Evolutionary conservation across 2,888 invertebrate genomes (phyloP).

Genomic region (Drosophila anomelani): DNA sequence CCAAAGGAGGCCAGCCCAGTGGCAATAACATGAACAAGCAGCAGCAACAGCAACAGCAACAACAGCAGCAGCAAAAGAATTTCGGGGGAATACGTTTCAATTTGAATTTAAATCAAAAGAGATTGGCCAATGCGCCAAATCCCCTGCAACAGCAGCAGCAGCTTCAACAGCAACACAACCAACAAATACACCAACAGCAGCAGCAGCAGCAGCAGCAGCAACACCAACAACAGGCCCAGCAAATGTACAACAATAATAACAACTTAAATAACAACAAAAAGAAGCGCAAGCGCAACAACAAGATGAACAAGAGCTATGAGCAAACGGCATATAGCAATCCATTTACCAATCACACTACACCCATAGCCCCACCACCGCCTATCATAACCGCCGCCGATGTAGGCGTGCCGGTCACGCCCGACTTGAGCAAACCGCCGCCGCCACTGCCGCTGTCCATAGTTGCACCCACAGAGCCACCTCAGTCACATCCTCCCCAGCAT

Average conservation of each 20-base stretch:
- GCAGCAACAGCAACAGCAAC: slow-evolving; percentile 56
- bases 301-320: slow-evolving; percentile 85
- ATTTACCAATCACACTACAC: slow-evolving; percentile 56
- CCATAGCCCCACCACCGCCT: slow-evolving; percentile 54
- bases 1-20: slow-evolving; percentile 42
- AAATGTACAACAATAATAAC: slow-evolving; percentile 54
- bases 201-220: slow-evolving; percentile 17
- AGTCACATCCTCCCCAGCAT: not conserved
- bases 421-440: slow-evolving; percentile 83
- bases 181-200: slow-evolving; percentile 44
- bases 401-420: slow-evolving; percentile 63
- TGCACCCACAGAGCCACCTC: slow-evolving; percentile 17
- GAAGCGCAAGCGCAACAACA: slow-evolving; percentile 90
- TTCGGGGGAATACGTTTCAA: slow-evolving; percentile 86
- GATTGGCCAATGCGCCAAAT: slow-evolving; percentile 81
- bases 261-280: slow-evolving; percentile 86
- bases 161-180: slow-evolving; percentile 32
- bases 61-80: slow-evolving; percentile 72
- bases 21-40: slow-evolving; percentile 35
- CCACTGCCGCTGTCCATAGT: slow-evolving; percentile 60
- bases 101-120: slow-evolving; percentile 85
- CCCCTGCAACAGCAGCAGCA: slow-evolving; percentile 73
- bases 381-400: slow-evolving; percentile 31
- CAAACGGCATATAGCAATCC: slow-evolving; percentile 42
- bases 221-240: slow-evolving; percentile 38